Evolutionary conservation across 2,113 vertebrate genomes (phyloP).

Genomic region (Tachuris rubrigastra): DNA sequence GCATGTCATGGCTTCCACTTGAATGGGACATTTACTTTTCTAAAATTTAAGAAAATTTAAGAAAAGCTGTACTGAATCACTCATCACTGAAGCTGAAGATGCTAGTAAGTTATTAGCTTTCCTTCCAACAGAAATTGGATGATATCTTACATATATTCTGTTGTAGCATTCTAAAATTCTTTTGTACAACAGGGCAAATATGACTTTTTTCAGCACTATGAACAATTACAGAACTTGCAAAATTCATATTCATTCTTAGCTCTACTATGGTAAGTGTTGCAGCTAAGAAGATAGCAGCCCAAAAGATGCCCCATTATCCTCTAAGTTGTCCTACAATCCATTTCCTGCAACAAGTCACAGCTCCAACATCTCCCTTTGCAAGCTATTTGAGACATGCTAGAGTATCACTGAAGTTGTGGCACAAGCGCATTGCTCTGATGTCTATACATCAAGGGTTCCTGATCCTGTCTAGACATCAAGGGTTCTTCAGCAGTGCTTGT

Average conservation of each 20-base stretch:
- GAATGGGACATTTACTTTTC: neutral
- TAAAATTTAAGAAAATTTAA: neutral
- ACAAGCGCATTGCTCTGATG: neutral
- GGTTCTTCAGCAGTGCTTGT: neutral
- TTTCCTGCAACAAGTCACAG: neutral
- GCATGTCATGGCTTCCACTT: neutral
- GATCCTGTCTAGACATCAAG: too few relatives aligned
- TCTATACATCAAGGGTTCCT: neutral
- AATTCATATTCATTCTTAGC: neutral
- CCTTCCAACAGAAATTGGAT: neutral
- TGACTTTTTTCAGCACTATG: neutral
- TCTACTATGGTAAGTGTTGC: neutral
- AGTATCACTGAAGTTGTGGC: neutral
- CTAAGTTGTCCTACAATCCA: neutral
- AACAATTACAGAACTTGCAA: neutral
- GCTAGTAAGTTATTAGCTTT: neutral
- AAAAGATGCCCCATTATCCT: neutral
- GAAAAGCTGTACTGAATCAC: neutral
- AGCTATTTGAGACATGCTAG: neutral
- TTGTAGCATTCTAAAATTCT: neutral
- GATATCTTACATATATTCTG: neutral
- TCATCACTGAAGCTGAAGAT: neutral
- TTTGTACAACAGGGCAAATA: neutral
- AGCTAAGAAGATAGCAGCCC: neutral
- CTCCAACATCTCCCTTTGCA: neutral